These are phyloP conservation scores for Ferrisia virgata DNA, from an alignment of 2,888 invertebrate genomes.

Conservation along the genomic window DNA sequence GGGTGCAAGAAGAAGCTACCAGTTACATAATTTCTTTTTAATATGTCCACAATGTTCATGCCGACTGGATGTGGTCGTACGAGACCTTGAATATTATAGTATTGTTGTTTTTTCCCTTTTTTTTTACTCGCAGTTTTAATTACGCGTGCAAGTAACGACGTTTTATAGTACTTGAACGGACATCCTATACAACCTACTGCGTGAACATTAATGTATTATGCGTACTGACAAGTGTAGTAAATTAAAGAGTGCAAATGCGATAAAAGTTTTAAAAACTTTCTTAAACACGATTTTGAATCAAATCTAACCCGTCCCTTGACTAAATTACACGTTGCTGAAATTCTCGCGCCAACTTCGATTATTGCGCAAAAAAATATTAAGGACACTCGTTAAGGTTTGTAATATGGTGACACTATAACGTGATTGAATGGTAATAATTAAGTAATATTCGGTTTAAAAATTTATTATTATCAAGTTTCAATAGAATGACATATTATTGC, in stretches of 20 bases:
- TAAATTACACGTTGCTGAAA: not conserved
- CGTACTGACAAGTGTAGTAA: not conserved
- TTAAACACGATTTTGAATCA: not conserved
- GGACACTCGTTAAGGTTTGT: not conserved
- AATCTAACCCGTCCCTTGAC: not conserved
- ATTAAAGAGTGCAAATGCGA: not conserved
- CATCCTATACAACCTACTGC: not conserved
- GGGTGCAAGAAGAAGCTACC: not conserved
- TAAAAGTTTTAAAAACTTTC: not conserved
- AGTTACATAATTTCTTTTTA: not conserved
- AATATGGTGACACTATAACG: not conserved
- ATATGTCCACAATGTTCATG: conserved; percentile 8
- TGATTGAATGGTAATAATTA: not conserved
- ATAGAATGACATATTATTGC: not conserved
- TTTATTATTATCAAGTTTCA: not conserved
- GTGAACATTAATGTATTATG: not conserved
- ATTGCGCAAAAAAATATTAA: not conserved
- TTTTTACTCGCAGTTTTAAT: not conserved
- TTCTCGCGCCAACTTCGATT: not conserved
- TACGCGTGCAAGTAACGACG: not conserved
- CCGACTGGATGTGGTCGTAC: not conserved
- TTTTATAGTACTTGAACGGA: conserved; percentile 5
- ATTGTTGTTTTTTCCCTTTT: not conserved
- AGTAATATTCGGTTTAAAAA: not conserved
- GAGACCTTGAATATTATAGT: not conserved